These are phyloP conservation scores for Neotragus pygmaeus DNA, from an alignment of 2,113 vertebrate species.

Conservation along the genomic window DNA sequence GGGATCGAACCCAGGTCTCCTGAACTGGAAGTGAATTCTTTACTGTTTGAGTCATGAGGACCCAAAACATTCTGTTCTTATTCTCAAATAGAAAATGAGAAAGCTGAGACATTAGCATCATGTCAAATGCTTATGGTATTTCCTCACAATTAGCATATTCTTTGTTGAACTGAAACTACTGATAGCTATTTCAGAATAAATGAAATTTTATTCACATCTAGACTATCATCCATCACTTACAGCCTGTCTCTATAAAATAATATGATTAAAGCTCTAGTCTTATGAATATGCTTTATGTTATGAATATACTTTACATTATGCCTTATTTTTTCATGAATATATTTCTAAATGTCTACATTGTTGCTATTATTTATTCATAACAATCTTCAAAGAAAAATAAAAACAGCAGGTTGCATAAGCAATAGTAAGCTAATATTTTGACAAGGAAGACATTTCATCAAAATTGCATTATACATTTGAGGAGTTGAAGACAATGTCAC, in stretches of 20 bases:
- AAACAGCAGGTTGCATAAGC: background rate
- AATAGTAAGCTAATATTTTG: background rate
- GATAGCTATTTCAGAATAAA: background rate
- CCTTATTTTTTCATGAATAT: background rate
- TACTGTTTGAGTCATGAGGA: background rate
- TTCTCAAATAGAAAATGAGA: background rate
- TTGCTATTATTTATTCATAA: background rate
- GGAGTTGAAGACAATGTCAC: background rate
- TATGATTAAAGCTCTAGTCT: background rate
- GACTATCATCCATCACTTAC: background rate
- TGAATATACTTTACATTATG: background rate
- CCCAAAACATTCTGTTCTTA: background rate
- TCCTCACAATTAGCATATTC: background rate
- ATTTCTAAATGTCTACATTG: background rate
- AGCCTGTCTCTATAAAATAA: background rate
- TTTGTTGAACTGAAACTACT: background rate
- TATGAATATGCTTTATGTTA: background rate
- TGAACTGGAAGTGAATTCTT: background rate
- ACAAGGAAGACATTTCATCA: background rate
- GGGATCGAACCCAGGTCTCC: background rate
- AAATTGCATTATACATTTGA: background rate
- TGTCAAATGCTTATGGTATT: background rate
- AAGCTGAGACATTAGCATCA: background rate
- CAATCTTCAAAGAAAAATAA: background rate
- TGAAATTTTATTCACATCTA: background rate